Percentiles rank a stretch among this genome's conserved stretches.
phyloP scores from a whole-genome alignment of 2,888 invertebrate genomes.

The Heliconius charithonia region DNA sequence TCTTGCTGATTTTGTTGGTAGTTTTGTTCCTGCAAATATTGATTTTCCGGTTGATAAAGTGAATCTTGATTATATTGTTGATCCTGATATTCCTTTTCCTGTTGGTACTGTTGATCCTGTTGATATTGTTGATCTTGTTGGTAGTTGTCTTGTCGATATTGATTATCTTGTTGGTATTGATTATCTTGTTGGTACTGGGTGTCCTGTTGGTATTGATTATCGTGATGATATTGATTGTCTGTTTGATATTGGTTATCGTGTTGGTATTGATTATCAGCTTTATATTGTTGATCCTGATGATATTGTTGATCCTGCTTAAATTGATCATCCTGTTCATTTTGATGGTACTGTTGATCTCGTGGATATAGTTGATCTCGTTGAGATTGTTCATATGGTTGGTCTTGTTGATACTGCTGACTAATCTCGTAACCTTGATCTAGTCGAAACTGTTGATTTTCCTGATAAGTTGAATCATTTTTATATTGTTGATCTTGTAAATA shows the following conservation, averaged over 20 bases:
- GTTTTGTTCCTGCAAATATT: constrained; percentile 48
- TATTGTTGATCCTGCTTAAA: constrained; percentile 45
- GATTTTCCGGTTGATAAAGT: constrained; percentile 53
- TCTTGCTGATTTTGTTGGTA: constrained; percentile 48
- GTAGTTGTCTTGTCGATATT: constrained; percentile 51
- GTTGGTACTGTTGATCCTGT: constrained; percentile 46
- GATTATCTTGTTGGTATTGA: constrained; percentile 46
- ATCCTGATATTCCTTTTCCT: constrained; percentile 47
- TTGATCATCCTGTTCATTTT: constrained; percentile 49
- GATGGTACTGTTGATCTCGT: constrained; percentile 50
- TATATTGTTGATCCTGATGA: constrained; percentile 49
- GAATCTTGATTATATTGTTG: constrained; percentile 49
- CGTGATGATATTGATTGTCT: constrained; percentile 48
- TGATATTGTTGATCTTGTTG: constrained; percentile 53
- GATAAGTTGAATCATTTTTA: constrained; percentile 43
- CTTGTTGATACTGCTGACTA: constrained; percentile 49
- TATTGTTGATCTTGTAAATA: constrained; percentile 48
- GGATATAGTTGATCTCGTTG: constrained; percentile 51
- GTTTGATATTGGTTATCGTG: constrained; percentile 49
- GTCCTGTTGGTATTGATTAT: constrained; percentile 37
- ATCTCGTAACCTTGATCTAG: constrained; percentile 51
- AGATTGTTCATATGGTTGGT: constrained; percentile 46
- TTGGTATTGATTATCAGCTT: constrained; percentile 49
- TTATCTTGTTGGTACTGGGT: constrained; percentile 50
- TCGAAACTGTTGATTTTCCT: constrained; percentile 50